Evolutionary conservation across 2,797 vertebrate genomes (phyloP).

Genomic region (Chelon labrosus): DNA sequence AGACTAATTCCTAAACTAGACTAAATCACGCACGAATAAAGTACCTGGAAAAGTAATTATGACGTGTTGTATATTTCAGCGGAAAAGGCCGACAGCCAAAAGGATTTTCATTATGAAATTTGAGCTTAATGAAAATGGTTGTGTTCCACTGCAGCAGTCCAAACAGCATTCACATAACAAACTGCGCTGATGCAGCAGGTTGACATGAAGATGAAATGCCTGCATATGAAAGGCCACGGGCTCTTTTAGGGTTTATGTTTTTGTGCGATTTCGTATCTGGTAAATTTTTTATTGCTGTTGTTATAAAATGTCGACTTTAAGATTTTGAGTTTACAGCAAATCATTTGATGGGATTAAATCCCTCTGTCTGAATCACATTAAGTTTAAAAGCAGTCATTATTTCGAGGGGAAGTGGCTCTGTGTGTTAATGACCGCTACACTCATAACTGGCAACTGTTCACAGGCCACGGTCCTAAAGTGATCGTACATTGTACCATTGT

Average conservation of each 20-base stretch:
- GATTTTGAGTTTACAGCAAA: background rate
- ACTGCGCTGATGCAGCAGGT: background rate
- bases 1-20: conserved; percentile 37
- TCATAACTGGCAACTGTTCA: conserved; percentile 50
- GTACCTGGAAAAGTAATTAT: conserved; percentile 3
- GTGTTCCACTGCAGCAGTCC: conserved; percentile 2
- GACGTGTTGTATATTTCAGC: conserved; percentile 21
- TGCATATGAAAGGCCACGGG: background rate
- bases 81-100: conserved; percentile 23
- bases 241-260: background rate
- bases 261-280: background rate
- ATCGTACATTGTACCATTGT: conserved; percentile 61
- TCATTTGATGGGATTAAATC: conserved; percentile 18
- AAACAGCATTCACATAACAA: conserved; percentile 31
- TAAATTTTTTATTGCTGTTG: background rate
- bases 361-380: background rate
- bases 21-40: conserved; percentile 32
- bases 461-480: conserved; percentile 41
- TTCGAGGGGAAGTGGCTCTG: conserved; percentile 25
- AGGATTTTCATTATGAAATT: conserved; percentile 34
- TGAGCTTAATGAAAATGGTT: conserved; percentile 22
- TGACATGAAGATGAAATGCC: background rate
- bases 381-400: conserved; percentile 26
- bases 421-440: conserved; percentile 41
- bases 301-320: background rate